These are phyloP conservation scores for Tenualosa ilisha DNA, from an alignment of 2,797 vertebrate genomes.

Conservation along the genomic window DNA sequence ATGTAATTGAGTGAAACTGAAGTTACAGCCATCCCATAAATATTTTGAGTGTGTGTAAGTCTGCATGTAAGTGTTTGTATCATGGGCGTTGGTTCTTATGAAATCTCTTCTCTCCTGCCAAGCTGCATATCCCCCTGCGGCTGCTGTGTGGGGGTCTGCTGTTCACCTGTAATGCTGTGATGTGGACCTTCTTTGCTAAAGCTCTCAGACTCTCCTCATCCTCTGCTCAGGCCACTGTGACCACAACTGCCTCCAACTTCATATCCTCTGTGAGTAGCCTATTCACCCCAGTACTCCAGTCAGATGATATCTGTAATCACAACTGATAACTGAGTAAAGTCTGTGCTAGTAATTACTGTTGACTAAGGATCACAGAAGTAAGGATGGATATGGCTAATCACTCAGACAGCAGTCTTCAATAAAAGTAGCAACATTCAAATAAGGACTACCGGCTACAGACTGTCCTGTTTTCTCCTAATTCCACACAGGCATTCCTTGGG, in stretches of 20 bases:
- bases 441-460: not conserved
- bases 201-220: conserved; percentile 86
- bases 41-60: not conserved
- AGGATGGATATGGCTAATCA: not conserved
- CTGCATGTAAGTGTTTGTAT: not conserved
- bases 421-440: not conserved
- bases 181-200: conserved; percentile 94
- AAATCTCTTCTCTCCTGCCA: not conserved
- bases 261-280: conserved; percentile 83
- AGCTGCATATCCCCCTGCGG: conserved; percentile 81
- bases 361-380: not conserved
- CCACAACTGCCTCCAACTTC: conserved; percentile 87
- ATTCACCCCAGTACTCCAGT: not conserved
- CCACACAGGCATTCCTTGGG: conserved; percentile 70
- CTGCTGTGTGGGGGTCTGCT: conserved; percentile 74
- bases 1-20: not conserved
- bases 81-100: not conserved
- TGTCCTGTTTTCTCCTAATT: conserved; percentile 32
- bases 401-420: not conserved
- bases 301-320: not conserved
- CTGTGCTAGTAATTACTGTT: not conserved
- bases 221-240: conserved; percentile 87
- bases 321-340: not conserved
- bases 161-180: conserved; percentile 81
- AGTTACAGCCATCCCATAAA: not conserved